A percentile compares a stretch with the other conserved stretches of the same genome.
Evolutionary conservation across 2,888 invertebrate genomes (phyloP).

Genomic region (Gortyna flavago): DNA sequence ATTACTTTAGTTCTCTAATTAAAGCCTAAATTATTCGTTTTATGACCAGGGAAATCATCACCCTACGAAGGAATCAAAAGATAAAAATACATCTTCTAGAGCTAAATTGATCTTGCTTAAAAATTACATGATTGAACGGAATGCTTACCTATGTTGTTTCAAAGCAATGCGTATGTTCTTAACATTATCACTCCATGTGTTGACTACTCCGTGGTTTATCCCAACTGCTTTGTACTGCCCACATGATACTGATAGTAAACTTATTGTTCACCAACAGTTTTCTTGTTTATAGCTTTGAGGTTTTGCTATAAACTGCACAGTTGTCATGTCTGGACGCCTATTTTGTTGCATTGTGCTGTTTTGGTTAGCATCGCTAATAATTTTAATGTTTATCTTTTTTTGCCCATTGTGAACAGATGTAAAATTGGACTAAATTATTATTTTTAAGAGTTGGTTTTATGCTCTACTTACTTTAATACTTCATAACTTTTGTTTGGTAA

Average conservation of each 20-base stretch:
- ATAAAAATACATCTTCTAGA: not conserved
- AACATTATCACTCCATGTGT: conserved; percentile 1
- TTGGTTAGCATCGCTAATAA: conserved; percentile 30
- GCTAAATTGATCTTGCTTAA: not conserved
- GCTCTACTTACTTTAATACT: not conserved
- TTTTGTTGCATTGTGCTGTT: conserved; percentile 50
- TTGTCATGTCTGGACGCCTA: conserved; percentile 58
- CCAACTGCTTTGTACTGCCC: conserved; percentile 64
- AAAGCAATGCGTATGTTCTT: not conserved
- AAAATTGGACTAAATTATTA: not conserved
- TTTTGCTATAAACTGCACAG: conserved; percentile 57
- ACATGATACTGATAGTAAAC: conserved; percentile 67
- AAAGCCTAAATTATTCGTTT: not conserved
- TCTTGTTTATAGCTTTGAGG: conserved; percentile 67
- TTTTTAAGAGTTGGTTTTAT: not conserved
- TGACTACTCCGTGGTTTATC: conserved; percentile 9
- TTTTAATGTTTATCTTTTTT: conserved; percentile 32
- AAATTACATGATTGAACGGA: not conserved
- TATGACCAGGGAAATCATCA: not conserved
- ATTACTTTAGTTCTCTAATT: not conserved
- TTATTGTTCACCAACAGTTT: conserved; percentile 67
- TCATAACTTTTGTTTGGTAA: not conserved
- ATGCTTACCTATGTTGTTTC: not conserved
- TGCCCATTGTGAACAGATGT: not conserved
- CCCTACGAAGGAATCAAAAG: not conserved